Conservation (phyloP, 1,140 invertebrate genomes). For the Drosophila elegans region DNA sequence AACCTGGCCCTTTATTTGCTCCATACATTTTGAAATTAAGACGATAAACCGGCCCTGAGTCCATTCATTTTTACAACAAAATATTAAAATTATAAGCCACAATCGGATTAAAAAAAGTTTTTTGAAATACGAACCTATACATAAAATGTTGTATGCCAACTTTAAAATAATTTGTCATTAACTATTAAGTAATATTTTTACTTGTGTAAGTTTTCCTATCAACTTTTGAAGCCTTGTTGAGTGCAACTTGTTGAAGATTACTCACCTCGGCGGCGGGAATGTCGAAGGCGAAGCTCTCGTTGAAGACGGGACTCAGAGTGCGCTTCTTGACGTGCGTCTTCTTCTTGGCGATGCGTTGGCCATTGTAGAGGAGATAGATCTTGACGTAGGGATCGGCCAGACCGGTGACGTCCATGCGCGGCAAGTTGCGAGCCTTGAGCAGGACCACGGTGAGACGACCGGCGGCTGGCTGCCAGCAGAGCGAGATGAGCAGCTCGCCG, state of each 20-base stretch:
- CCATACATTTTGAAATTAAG: too few species aligned
- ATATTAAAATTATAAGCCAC: too few species aligned
- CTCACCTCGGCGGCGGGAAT: constrained; percentile 88
- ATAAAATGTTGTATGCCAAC: too few species aligned
- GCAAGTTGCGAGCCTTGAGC: constrained; percentile 96
- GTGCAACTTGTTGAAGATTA: neutral
- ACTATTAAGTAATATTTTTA: too few species aligned
- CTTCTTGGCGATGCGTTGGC: constrained; percentile 99
- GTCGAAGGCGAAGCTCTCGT: constrained; percentile 97
- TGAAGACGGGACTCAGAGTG: constrained; percentile 98
- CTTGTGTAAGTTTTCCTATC: too few species aligned
- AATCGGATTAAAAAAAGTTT: too few species aligned
- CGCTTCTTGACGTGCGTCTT: constrained; percentile 99
- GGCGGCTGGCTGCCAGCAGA: constrained; percentile 97
- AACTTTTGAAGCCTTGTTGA: too few species aligned
- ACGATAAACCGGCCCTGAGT: too few species aligned
- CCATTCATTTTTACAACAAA: too few species aligned
- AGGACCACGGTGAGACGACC: constrained; percentile 95
- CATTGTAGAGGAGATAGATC: constrained; percentile 98
- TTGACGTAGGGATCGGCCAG: constrained; percentile 98
- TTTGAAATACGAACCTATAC: too few species aligned
- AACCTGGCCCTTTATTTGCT: too few species aligned
- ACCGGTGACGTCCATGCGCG: constrained; percentile 98
- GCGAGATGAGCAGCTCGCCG: constrained; percentile 95
- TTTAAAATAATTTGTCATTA: too few species aligned